phyloP scores from a whole-genome alignment of 2,113 vertebrate genomes.

The Rhynchomys soricoides region DNA sequence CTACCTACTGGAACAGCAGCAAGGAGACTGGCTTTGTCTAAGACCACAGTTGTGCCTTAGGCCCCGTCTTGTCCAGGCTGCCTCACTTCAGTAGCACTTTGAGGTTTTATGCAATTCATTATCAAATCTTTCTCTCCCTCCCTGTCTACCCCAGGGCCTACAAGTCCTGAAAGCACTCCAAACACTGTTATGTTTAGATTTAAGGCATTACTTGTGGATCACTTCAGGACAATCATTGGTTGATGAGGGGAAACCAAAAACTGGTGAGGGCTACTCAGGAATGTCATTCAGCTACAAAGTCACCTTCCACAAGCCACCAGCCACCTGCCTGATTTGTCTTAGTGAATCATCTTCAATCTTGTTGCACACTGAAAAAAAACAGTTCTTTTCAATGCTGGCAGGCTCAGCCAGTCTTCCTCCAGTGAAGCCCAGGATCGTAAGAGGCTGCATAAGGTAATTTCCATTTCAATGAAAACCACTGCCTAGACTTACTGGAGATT shows the following conservation, averaged over 20 bases:
- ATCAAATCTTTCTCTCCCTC: background rate
- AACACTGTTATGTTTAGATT: conserved; percentile 56
- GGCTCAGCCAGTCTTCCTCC: conserved; percentile 24
- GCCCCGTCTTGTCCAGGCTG: background rate
- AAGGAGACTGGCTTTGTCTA: conserved; percentile 31
- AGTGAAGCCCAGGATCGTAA: conserved; percentile 14
- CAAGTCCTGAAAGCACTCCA: conserved; percentile 38
- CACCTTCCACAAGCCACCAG: background rate
- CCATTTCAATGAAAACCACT: conserved; percentile 48
- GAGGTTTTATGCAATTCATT: background rate
- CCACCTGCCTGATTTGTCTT: background rate
- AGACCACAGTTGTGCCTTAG: background rate
- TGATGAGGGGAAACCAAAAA: background rate
- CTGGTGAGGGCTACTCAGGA: background rate
- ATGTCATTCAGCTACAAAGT: background rate
- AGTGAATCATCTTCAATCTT: conserved; percentile 17
- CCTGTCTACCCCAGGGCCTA: background rate
- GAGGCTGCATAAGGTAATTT: conserved; percentile 42
- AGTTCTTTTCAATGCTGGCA: background rate
- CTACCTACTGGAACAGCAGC: background rate
- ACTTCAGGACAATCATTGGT: conserved; percentile 5
- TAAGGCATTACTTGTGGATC: conserved; percentile 24
- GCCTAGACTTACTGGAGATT: background rate
- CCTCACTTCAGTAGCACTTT: background rate
- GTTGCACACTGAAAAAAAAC: background rate